These are phyloP conservation scores for Lerema accius DNA, from an alignment of 1,140 invertebrate species.

Conservation along the genomic window DNA sequence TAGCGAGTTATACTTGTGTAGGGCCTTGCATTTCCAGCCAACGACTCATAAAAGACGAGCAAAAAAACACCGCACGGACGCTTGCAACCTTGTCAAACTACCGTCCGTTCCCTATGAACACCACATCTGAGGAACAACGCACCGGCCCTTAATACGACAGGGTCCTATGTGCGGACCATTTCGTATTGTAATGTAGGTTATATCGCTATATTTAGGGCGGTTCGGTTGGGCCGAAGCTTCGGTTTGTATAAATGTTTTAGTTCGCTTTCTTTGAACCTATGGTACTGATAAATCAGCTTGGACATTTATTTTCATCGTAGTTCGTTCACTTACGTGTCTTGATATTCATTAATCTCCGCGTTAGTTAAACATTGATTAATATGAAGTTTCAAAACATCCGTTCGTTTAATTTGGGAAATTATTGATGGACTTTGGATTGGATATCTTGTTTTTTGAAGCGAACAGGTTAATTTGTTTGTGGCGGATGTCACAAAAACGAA, in stretches of 20 bases:
- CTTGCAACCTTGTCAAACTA: conserved; percentile 70
- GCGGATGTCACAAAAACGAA: conserved; percentile 12
- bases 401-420: neutral
- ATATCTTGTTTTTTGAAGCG: neutral
- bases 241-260: conserved; percentile 46
- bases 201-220: conserved; percentile 69
- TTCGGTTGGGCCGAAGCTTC: conserved; percentile 43
- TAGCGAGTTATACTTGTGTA: conserved; percentile 45
- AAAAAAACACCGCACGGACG: conserved; percentile 62
- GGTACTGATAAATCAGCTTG: conserved; percentile 25
- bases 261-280: conserved; percentile 38
- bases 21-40: conserved; percentile 64
- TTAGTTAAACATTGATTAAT: neutral
- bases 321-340: neutral
- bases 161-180: conserved; percentile 54
- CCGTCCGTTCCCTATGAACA: conserved; percentile 41
- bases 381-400: neutral
- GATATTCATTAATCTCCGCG: neutral
- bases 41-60: conserved; percentile 60
- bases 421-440: neutral
- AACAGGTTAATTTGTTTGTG: neutral
- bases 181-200: conserved; percentile 65
- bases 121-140: conserved; percentile 45
- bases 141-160: conserved; percentile 57
- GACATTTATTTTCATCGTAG: conserved; percentile 9